Evolutionary conservation across 2,113 vertebrate species (phyloP).

Genomic region (Eulemur rufifrons): DNA sequence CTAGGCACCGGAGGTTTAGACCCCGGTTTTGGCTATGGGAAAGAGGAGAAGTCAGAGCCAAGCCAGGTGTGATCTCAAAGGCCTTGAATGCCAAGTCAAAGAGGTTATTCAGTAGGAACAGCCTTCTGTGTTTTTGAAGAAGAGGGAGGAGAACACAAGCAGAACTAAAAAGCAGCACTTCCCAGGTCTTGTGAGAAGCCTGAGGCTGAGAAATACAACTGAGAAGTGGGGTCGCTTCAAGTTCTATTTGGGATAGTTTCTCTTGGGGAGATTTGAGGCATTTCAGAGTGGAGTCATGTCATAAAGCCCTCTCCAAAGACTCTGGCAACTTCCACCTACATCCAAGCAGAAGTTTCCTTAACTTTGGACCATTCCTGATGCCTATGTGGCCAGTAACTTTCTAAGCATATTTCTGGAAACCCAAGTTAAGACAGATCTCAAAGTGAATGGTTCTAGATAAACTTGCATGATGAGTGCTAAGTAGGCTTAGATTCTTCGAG

Average conservation of each 20-base stretch:
- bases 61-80: neutral
- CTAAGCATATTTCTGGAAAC: neutral
- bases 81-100: neutral
- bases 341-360: neutral
- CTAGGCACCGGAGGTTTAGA: neutral
- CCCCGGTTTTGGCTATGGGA: neutral
- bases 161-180: neutral
- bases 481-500: neutral
- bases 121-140: neutral
- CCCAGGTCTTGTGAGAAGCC: neutral
- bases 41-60: neutral
- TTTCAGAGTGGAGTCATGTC: neutral
- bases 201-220: neutral
- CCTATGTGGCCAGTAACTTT: neutral
- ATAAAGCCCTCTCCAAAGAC: neutral
- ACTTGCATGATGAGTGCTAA: neutral
- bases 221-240: neutral
- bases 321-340: neutral
- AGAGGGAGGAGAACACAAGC: accelerated
- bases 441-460: neutral
- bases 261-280: neutral
- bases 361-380: neutral
- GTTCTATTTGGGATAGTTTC: neutral
- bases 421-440: neutral
- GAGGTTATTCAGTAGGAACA: neutral